Conservation (phyloP, 2,113 vertebrate genomes). For the Takifugu flavidus region DNA sequence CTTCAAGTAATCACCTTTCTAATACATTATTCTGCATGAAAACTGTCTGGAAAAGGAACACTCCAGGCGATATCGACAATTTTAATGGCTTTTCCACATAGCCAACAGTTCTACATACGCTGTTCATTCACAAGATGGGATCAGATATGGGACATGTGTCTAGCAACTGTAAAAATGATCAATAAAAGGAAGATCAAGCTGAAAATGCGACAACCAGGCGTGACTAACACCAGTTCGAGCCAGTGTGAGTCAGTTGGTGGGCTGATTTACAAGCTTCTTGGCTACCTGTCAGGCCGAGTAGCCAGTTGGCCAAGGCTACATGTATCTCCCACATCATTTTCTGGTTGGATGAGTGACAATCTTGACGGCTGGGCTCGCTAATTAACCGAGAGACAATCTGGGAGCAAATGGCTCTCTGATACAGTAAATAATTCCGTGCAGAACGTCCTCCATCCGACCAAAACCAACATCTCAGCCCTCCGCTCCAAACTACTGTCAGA, state of each 20-base stretch:
- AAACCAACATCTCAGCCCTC: constrained; percentile 55
- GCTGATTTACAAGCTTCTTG: not conserved
- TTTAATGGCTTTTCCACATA: no score
- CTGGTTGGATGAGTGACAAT: constrained; percentile 15
- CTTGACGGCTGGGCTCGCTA: not conserved
- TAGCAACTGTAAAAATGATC: no score
- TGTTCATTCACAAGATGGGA: no score
- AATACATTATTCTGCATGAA: no score
- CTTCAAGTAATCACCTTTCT: not conserved
- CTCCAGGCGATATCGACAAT: no score
- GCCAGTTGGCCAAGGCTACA: not conserved
- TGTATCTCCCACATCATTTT: not conserved
- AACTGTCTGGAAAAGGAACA: no score
- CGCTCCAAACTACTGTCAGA: constrained; percentile 65
- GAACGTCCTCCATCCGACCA: constrained; percentile 54
- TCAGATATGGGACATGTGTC: no score
- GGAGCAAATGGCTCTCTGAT: constrained; percentile 37
- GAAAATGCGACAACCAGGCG: not conserved
- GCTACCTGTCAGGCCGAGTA: not conserved
- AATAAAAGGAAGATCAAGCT: no score
- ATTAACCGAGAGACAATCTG: constrained; percentile 17
- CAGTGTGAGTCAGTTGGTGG: not conserved
- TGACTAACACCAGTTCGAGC: no score
- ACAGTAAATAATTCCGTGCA: constrained; percentile 40
- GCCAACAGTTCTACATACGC: no score